Evolutionary conservation across 2,888 invertebrate species (phyloP), one percentile per base, ranked within the genome.

Genomic region (Cryptocephalus primarius): DNA sequence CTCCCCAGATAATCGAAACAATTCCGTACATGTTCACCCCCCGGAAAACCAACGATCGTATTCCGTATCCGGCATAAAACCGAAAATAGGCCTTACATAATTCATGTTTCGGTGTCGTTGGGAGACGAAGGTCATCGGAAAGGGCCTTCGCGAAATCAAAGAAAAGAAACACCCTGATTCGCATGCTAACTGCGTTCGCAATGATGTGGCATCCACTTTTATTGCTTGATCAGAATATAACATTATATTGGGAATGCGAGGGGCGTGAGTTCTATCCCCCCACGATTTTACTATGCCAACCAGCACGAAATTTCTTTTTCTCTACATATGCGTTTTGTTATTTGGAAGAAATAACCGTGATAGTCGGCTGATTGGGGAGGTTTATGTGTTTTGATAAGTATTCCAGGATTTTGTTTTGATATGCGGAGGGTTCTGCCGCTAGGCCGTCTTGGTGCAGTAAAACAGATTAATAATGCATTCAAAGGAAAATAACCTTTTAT

Each of bases 151-250:
- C 59, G 58, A 63, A 67, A 67, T 67, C 67, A 65, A 65, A 64
- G 63, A 59, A 61, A 65, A 65, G 22, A 22, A 22, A 22, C 22
- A 22, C 59, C 64, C 63, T 65, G 63, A 67, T 67, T 68, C 64
- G 57, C 59, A 69, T 68, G 63, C 69, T 62, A 64, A 63, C 61
- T 60, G 61, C 64, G 62, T 59, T 53, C 59, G 53, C 63, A 62
- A 67, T 68, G 67, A 66, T 66, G 66, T 66, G 65, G 62, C 66
- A 67, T 66, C 61, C 64, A 60, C 60, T 70, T 69, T 69, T 69
- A 70, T 69, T 66, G 65, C 68, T 67, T 68, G 68, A 69, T 69
- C 68, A 63, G 67, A 67, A 69, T 65, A 67, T 67, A 65, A 65
- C 67, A 65, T 55, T 58, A 54, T 56, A 55, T 51, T 51, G 53